Base-by-base conservation (phyloP, 2,113 vertebrate genomes). In the Macaca nemestrina region DNA sequence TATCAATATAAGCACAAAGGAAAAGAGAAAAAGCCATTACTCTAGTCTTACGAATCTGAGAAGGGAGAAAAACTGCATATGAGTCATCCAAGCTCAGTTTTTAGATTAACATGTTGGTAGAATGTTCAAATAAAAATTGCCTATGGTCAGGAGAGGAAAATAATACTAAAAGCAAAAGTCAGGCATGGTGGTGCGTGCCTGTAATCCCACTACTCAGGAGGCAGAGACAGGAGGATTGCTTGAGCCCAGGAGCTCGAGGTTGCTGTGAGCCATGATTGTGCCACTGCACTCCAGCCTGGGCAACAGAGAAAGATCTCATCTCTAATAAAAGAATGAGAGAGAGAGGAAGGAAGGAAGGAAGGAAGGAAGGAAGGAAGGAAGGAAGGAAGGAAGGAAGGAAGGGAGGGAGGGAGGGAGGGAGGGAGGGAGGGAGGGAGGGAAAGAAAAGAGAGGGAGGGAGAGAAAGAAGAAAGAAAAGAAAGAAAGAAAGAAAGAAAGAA, bases 1-100 rank as follows among this genome's bases (percentile, higher is more conserved):
- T 32, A 96, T 92, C 57, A 70, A 70, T 72, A 40, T 81, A 91
- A 94, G 35, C 35, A 81, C 14, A 94, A 88, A 82, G 12, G 48
- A 95, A 70, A 68, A 14, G 68, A 64, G 25, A 64, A 81, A 61
- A 76, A 75, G 61, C 11, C 32, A 83, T 59, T 18, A 6, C 17
- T 79, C 48, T 23, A 81, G 35, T 67, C 32, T 76, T 84, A 82
- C 32, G 72, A 87, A 76, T 88, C 48, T 88, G 50, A 48, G 52
- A 70, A 92, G 50, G 45, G 25, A 83, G 52, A 87, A 84, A 67
- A 93, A 38, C 27, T 82, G 35, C 50, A 79, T 55, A 35, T 27
- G 32, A 25, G 35, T 55, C 76, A 87, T n/a, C 10, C 22, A 95
- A 61, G 7, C 43, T 64, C 61, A 50, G 27, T 79, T 48, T 95